Base-by-base conservation (phyloP, 53 echinoderm and acorn worm genomes). In the Holothuria leucospilota region DNA sequence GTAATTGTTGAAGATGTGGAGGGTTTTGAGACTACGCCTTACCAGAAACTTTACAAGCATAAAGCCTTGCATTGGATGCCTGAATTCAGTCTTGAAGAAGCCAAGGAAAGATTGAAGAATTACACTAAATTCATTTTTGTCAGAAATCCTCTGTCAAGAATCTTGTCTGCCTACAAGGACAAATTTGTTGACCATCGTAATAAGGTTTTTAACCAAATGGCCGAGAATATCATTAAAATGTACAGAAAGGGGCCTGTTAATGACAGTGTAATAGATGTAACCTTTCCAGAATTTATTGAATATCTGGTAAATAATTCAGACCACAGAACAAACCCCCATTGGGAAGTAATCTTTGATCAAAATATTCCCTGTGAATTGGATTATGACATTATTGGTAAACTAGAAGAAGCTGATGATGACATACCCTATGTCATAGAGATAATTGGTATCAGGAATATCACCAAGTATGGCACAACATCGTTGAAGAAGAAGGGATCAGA, bases 131-230 rank as follows among this genome's bases (percentile, higher is more conserved):
- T 96, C 39, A 68, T 96, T 1, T 96, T 96, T 90, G 94, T 94
- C 10, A 62, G 96, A 29, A 94, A 96, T 72, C 96, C 96, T 40
- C 78, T 96, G 15, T 87, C 94, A 18, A 84, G 96, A 61, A 94
- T 96, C 52, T 86, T 96, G 13, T 96, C 96, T 24, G 96, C 92
- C 5, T 96, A 92, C 61, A 86, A 86, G 52, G 96, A 96, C 87
- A 96, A 96, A 72, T 96, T 96, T 87, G 94, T 96, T 39, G 90
- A 96, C 21, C 96, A 96, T 67, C 92, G 88, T 51, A 94, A 92
- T 84, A 28, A 27, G 10, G 94, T 90, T 8, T 96, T 94, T 74
- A 51, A 88, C 21, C 88, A 79, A 53, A 70, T 96, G 63, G 96
- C 90, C 4, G 59, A 59, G 67, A 81, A 60, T 14, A 96, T 96